Percentiles rank a stretch among this genome's conserved stretches.
Conservation (phyloP, 2,888 invertebrate species). For the Troides helena region DNA sequence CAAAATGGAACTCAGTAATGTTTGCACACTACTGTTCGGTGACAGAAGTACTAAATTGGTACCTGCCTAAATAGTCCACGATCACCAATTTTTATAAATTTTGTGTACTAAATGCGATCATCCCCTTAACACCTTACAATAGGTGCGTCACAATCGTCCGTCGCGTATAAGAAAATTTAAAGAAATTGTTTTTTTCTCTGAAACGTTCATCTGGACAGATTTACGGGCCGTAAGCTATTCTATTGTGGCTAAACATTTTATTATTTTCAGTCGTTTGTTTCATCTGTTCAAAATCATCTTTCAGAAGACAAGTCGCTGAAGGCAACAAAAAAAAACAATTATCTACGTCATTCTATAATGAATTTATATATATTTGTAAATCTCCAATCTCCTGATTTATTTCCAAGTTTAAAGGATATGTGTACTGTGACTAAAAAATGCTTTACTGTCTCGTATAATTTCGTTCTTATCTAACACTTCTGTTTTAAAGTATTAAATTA, state of each 20-base stretch:
- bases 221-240: conserved; percentile 48
- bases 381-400: conserved; percentile 12
- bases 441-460: too few species aligned
- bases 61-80: too few species aligned
- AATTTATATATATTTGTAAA: conserved; percentile 26
- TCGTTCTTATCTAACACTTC: too few species aligned
- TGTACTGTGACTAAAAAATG: too few species aligned
- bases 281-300: conserved; percentile 44
- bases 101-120: background rate
- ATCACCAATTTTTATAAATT: background rate
- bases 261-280: conserved; percentile 53
- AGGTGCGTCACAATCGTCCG: conserved; percentile 54
- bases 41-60: too few species aligned
- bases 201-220: conserved; percentile 59
- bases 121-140: conserved; percentile 33
- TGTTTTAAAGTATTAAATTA: too few species aligned
- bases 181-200: conserved; percentile 46
- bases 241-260: conserved; percentile 62
- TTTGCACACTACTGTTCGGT: too few species aligned
- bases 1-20: too few species aligned
- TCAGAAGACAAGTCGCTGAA: conserved; percentile 31
- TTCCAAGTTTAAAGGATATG: background rate
- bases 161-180: conserved; percentile 49
- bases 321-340: conserved; percentile 22
- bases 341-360: conserved; percentile 8